phyloP scores from a whole-genome alignment of 2,113 vertebrate genomes.

The Cheirogaleus medius region DNA sequence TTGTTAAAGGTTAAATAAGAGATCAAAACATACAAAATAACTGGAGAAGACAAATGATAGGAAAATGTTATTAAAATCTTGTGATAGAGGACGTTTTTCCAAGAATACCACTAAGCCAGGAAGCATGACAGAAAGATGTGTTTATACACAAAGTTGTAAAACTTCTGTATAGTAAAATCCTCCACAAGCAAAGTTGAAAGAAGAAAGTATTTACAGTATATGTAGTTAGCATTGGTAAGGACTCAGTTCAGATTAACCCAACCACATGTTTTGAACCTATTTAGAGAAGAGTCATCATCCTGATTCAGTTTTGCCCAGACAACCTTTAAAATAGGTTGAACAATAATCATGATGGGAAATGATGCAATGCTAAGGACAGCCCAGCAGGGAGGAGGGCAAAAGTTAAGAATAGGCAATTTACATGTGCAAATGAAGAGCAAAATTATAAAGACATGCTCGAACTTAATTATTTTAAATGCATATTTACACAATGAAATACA shows the following conservation, averaged over 20 bases:
- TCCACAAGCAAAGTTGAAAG: neutral
- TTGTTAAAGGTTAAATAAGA: slow-evolving; percentile 37
- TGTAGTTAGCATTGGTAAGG: slow-evolving; percentile 19
- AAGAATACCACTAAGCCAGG: neutral
- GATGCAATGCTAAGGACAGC: neutral
- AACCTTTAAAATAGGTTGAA: slow-evolving; percentile 36
- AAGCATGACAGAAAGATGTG: neutral
- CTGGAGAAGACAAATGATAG: neutral
- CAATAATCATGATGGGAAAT: neutral
- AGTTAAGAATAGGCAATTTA: slow-evolving; percentile 1
- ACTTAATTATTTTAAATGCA: neutral
- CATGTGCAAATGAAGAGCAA: neutral
- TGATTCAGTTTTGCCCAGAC: slow-evolving; percentile 31
- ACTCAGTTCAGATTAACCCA: slow-evolving; percentile 4
- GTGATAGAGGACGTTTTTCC: neutral
- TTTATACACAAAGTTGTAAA: slow-evolving; percentile 10
- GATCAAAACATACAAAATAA: neutral
- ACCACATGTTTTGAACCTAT: slow-evolving; percentile 4
- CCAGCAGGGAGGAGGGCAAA: neutral
- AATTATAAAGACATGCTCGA: neutral
- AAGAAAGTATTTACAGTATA: slow-evolving; percentile 12
- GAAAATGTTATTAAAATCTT: neutral
- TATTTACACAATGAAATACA: neutral
- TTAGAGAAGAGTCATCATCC: slow-evolving; percentile 11
- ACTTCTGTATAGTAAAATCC: slow-evolving; percentile 32